These are phyloP conservation scores for Cinclus cinclus DNA, from an alignment of 2,113 vertebrate species.

Conservation along the genomic window DNA sequence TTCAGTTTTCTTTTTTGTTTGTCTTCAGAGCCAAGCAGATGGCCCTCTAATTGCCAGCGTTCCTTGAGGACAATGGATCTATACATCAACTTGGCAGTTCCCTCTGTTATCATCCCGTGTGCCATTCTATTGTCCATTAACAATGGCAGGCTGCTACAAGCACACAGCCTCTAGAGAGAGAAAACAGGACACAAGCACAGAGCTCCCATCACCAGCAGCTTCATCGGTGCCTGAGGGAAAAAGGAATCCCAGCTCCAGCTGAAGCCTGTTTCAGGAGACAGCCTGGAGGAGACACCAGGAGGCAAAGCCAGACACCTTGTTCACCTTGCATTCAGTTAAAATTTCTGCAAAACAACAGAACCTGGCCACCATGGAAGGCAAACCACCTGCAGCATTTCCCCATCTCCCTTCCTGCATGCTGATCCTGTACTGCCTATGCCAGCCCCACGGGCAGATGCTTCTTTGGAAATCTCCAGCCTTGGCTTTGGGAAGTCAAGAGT, in stretches of 20 bases:
- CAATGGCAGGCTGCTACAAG: not conserved
- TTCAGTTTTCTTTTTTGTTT: not conserved
- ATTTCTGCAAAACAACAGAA: not conserved
- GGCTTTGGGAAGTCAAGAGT: not conserved
- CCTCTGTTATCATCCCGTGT: no score
- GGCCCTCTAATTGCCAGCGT: not conserved
- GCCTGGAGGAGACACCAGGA: not conserved
- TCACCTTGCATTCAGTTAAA: not conserved
- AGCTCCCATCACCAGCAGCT: not conserved
- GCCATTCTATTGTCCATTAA: not conserved
- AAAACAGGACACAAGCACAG: not conserved
- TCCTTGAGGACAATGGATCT: not conserved
- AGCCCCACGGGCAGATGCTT: not conserved
- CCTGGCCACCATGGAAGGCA: not conserved
- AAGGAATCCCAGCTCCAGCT: not conserved
- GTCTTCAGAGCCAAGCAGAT: not conserved
- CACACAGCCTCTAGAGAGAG: not conserved
- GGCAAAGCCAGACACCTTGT: not conserved
- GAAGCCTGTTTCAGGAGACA: not conserved
- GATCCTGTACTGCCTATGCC: accelerated
- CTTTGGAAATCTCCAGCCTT: not conserved
- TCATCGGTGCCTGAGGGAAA: not conserved
- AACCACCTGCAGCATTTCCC: not conserved
- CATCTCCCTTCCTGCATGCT: not conserved
- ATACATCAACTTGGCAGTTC: not conserved